Evolutionary conservation across 2,888 invertebrate genomes (phyloP).

Genomic region (Oxystoma pomonae): DNA sequence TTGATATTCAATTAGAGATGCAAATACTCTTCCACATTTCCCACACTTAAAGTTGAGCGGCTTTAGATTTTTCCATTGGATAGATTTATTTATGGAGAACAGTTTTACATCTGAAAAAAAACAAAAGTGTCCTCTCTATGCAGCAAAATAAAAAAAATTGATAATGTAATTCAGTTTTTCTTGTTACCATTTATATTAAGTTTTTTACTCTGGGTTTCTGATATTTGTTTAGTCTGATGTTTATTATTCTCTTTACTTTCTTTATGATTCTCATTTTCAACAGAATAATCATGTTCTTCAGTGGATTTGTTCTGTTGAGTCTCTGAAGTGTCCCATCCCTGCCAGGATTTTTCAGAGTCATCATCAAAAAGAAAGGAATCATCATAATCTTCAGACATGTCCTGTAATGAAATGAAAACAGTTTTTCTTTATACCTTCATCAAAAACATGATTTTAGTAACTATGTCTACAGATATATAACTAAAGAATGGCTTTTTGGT

Average conservation of each 20-base stretch:
- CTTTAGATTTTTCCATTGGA: not conserved
- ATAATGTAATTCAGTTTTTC: no score
- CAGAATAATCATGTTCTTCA: not conserved
- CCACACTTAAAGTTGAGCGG: slow-evolving; percentile 3
- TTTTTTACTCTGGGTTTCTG: not conserved
- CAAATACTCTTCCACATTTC: slow-evolving; percentile 2
- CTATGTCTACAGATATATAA: no score
- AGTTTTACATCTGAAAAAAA: not conserved
- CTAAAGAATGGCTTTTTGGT: no score
- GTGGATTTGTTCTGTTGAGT: no score
- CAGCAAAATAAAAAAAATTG: no score
- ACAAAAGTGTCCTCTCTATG: not conserved
- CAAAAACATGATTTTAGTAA: no score
- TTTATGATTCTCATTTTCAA: not conserved
- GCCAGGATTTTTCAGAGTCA: no score
- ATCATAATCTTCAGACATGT: no score
- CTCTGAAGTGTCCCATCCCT: no score
- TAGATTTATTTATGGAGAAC: not conserved
- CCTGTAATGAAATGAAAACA: no score
- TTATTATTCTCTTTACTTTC: not conserved
- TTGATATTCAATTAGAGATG: not conserved
- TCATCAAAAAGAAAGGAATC: no score
- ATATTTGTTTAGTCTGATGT: not conserved
- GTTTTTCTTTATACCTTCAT: no score
- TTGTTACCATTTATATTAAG: not conserved